phyloP scores from a whole-genome alignment of 2,888 invertebrate genomes.

The Calephelis perditalis region DNA sequence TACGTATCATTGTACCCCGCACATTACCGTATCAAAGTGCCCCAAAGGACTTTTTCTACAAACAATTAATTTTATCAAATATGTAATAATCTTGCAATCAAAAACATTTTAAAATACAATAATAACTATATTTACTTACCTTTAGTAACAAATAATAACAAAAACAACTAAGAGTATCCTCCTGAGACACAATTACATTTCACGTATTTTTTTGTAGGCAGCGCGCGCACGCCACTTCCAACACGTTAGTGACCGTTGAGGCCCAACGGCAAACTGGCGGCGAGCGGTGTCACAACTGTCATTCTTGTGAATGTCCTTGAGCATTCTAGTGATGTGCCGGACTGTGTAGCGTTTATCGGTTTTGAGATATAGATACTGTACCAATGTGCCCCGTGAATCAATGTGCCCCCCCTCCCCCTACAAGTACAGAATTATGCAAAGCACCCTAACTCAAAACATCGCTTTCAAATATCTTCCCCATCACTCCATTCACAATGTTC shows the following conservation, averaged over 20 bases:
- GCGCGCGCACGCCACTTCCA: conserved; percentile 24
- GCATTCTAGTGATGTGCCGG: conserved; percentile 21
- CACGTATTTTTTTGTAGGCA: conserved; percentile 26
- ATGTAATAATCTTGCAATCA: conserved; percentile 16
- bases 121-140: conserved; percentile 25
- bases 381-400: conserved; percentile 23
- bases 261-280: conserved; percentile 25
- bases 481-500: no score
- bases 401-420: conserved; percentile 25
- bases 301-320: conserved; percentile 26
- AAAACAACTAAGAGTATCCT: conserved; percentile 23
- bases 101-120: conserved; percentile 21
- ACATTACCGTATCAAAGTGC: no score
- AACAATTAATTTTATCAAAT: conserved; percentile 25
- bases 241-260: conserved; percentile 27
- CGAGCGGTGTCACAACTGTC: conserved; percentile 26
- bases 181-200: conserved; percentile 28
- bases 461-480: no score
- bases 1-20: conserved; percentile 27
- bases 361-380: conserved; percentile 23
- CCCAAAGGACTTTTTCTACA: conserved; percentile 19
- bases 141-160: conserved; percentile 26
- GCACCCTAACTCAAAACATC: no score
- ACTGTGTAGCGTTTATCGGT: conserved; percentile 24
- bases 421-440: no score